Conservation (phyloP, 2,113 vertebrate genomes). For the Rhizomys pruinosus region DNA sequence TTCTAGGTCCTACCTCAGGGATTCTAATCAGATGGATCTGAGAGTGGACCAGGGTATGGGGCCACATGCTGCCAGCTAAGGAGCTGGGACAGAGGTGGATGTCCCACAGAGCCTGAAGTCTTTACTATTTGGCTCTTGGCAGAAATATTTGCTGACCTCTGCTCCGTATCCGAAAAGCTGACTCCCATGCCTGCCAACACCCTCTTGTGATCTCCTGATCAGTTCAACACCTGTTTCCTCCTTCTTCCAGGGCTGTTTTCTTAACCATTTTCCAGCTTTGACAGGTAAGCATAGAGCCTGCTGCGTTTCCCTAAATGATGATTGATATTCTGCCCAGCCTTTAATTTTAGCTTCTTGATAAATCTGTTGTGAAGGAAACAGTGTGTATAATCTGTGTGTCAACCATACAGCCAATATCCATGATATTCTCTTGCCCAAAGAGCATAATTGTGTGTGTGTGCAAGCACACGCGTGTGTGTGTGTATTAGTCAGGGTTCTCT, state of each 20-base stretch:
- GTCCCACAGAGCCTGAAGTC: neutral
- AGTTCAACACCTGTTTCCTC: neutral
- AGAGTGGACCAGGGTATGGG: neutral
- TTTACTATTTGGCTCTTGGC: neutral
- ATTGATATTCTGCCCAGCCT: neutral
- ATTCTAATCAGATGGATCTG: neutral
- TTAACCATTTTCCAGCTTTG: neutral
- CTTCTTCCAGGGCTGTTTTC: conserved; percentile 38
- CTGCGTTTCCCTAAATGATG: neutral
- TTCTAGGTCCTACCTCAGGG: neutral
- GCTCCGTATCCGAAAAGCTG: neutral
- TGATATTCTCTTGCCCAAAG: neutral
- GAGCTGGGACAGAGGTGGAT: neutral
- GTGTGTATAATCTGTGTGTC: neutral
- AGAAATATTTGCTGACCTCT: neutral
- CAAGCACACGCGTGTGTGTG: neutral
- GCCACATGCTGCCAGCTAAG: neutral
- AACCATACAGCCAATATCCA: neutral
- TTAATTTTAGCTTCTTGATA: conserved; percentile 6
- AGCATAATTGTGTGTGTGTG: neutral
- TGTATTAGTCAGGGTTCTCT: too few species aligned
- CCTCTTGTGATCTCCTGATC: neutral
- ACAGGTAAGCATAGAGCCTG: neutral
- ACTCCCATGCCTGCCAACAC: neutral
- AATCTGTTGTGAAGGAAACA: neutral